Evolutionary conservation across 2,888 invertebrate species (phyloP), one percentile per base, ranked within the genome.

Genomic region (Temnothorax ravouxi): DNA sequence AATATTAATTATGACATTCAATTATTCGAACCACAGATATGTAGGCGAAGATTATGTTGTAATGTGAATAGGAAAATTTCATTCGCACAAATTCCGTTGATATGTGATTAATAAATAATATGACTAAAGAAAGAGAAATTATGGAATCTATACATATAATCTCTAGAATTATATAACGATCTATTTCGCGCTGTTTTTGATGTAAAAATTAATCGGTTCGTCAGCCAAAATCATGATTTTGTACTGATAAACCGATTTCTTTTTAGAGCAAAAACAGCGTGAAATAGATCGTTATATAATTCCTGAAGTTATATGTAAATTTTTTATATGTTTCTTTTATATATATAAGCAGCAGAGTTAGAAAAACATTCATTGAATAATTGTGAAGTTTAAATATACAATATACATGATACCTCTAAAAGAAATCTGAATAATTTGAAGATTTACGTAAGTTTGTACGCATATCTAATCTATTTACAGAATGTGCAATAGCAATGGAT

Each of bases 1-100:
- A 34, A 69, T 69, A 41, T 41, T 54, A 77, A 77, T 77, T 54
- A 15, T 69, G 69, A 34, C 56, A 59, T 71, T 71, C 13, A 79
- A 71, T 59, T 59, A 79, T 59, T 59, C 3, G 34, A 56, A 47
- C 34, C 13, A 15, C 56, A 54, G 54, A 41, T 21, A 38, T 11
- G n/a, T 15, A 29, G 15, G 41, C 41, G n/a, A 44, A 69, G 44
- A 69, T 64, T 59, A 50, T 4, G 1, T 34, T 61, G 21, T n/a
- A 44, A 54, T 9, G 21, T 54, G 29, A 4, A 21, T 52, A 44
- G 1, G 34, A 34, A 8, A 71, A 44, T 47, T 25, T 54, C 0
- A 25, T 0, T 54, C n/a, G n/a, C n/a, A 15, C 29, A 25, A 41
- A 69, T 44, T 69, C 11, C 2, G 4, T 34, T 44, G 25, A n/a